Evolutionary conservation across 2,888 invertebrate species (phyloP), one percentile per base, ranked within the genome.

Genomic region (Cremastinae sp.): DNA sequence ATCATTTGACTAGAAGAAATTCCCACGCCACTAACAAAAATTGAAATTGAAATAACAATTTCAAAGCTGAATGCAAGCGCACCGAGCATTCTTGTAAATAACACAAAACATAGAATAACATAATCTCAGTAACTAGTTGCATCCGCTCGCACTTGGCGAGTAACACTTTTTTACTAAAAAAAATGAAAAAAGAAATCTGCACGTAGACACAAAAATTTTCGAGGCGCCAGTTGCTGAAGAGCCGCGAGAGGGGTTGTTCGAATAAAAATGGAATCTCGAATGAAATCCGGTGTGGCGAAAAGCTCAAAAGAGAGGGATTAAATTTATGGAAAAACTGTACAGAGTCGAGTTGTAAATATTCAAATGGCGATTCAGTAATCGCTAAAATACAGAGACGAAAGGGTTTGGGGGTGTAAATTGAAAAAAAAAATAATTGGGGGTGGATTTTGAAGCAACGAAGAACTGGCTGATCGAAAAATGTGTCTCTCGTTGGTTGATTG

Each of bases 401-500:
- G 35, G 12, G 14, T 45, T 20, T 45, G 47, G n/a, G 53, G 22
- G 41, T n/a, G n/a, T n/a, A 37, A 9, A 20, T 28, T 2, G 28
- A 5, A 5, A 5, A 3, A 28, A 28, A 5, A 3, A 2, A 28
- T 28, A 28, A 28, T 3, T 28, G 28, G 39, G 55, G 53, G 53
- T 1, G 66, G 66, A 45, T 12, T 53, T 22, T 18, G 28, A 51
- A 20, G 58, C 53, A 58, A 53, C 47, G 45, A 69, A 41, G 39
- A 59, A 61, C 62, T 70, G 59, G 75, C 64, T 72, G 72, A 77
- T 77, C 65, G 78, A 77, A 75, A 80, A 72, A 74, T 74, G 59
- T 69, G 37, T 77, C 61, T 80, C 73, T 78, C 84, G 84, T 88
- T 87, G 82, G 86, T 88, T 88, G 87, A 84, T 89, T 89, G 89